Conservation (phyloP, 2,113 vertebrate genomes). For the Thalassoma bifasciatum region DNA sequence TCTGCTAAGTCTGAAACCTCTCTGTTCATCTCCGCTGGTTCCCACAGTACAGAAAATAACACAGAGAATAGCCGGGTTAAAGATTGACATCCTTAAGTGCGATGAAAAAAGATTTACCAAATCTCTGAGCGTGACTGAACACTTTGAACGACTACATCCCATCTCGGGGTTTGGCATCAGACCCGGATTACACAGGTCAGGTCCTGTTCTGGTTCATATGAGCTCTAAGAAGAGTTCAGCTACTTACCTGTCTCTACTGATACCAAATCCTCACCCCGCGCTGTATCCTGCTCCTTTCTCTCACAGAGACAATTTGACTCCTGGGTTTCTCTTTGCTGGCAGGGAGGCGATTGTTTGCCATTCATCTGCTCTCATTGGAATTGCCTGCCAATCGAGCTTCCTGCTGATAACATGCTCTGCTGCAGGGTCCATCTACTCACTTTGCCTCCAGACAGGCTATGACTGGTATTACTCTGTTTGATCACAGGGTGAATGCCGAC, state of each 20-base stretch:
- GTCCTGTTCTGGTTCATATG: conserved; percentile 17
- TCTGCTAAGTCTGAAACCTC: not conserved
- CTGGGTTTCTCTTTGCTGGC: conserved; percentile 3
- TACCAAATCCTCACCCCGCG: conserved; percentile 2
- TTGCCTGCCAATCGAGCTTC: conserved; percentile 7
- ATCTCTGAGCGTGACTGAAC: not conserved
- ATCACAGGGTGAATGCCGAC: conserved; percentile 15
- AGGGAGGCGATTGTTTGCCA: conserved; percentile 22
- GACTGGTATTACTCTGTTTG: conserved; percentile 27
- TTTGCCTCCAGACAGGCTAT: conserved; percentile 23
- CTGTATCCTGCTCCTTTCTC: not conserved
- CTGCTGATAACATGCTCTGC: conserved; percentile 19
- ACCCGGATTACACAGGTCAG: conserved; percentile 35
- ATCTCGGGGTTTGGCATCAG: not conserved
- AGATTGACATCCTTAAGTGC: not conserved
- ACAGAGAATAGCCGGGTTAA: not conserved
- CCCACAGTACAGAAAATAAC: not conserved
- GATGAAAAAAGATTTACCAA: conserved; percentile 9
- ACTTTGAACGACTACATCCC: conserved; percentile 1
- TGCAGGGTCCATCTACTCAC: conserved; percentile 15
- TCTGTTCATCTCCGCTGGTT: not conserved
- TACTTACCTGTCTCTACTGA: conserved; percentile 1
- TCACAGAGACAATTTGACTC: conserved; percentile 22
- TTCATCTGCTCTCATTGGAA: conserved; percentile 40
- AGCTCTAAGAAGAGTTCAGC: conserved; percentile 27